These are phyloP conservation scores for Coelogynopora nodosa DNA, from an alignment of 2,888 invertebrate genomes.

Conservation along the genomic window DNA sequence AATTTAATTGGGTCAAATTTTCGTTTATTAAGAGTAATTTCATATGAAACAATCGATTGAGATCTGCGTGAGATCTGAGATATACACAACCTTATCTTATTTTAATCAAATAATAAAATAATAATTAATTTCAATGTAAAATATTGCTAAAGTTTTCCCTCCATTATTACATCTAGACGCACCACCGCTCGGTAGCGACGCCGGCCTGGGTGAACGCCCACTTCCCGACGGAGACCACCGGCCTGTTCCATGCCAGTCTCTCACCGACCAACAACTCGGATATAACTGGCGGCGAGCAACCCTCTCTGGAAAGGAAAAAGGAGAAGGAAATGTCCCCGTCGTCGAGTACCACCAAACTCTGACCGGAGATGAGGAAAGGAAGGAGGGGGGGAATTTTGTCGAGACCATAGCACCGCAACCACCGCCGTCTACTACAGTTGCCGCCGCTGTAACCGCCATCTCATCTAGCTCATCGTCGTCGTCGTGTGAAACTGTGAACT, in stretches of 20 bases:
- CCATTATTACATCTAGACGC: neutral
- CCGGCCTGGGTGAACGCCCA: slow-evolving; percentile 18
- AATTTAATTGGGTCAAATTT: too few relatives aligned
- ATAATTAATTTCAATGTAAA: too few relatives aligned
- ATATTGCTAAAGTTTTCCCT: too few relatives aligned
- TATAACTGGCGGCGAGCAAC: neutral
- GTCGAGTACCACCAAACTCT: neutral
- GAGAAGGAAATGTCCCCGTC: neutral
- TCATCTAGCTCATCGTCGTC: neutral
- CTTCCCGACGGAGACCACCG: neutral
- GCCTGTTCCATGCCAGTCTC: neutral
- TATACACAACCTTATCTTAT: too few relatives aligned
- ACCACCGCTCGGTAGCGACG: neutral
- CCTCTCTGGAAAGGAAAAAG: neutral
- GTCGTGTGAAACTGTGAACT: slow-evolving; percentile 7
- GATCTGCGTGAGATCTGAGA: too few relatives aligned
- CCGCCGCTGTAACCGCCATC: neutral
- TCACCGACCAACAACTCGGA: neutral
- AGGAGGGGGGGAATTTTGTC: too few relatives aligned
- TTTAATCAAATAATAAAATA: too few relatives aligned
- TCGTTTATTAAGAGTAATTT: too few relatives aligned
- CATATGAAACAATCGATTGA: too few relatives aligned
- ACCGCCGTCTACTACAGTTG: too few relatives aligned
- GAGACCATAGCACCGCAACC: too few relatives aligned
- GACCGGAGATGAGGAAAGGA: neutral